These are phyloP conservation scores for Microplitis deprimator DNA, from an alignment of 2,888 invertebrate species.

Conservation along the genomic window DNA sequence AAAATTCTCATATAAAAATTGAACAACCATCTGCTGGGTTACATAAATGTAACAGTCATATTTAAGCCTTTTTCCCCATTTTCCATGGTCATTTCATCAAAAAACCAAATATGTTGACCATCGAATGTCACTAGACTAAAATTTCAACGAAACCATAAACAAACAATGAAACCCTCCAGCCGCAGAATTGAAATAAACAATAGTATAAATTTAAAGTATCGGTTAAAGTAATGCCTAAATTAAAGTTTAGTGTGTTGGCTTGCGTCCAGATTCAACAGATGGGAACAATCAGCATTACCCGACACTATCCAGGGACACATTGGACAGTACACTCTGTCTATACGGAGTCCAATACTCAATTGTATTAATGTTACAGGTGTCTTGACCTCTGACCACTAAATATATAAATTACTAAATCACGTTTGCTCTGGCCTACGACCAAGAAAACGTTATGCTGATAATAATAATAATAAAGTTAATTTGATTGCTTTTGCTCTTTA, in stretches of 20 bases:
- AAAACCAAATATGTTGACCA: no score
- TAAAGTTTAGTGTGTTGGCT: slow-evolving; percentile 28
- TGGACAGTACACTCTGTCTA: neutral
- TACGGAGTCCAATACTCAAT: slow-evolving; percentile 20
- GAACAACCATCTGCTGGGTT: neutral
- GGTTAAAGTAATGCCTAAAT: neutral
- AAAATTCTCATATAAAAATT: neutral
- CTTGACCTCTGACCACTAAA: neutral
- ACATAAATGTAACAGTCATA: no score
- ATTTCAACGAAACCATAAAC: no score
- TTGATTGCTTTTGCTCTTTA: neutral
- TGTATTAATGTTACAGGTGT: slow-evolving; percentile 2
- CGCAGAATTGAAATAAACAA: neutral
- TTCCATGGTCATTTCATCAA: no score
- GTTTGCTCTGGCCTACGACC: neutral
- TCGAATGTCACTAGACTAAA: no score
- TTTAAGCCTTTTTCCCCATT: no score
- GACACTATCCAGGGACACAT: slow-evolving; percentile 1
- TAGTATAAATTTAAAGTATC: neutral
- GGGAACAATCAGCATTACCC: slow-evolving; percentile 55
- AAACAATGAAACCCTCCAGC: no score
- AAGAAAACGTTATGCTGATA: neutral
- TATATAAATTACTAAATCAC: neutral
- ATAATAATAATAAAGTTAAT: slow-evolving; percentile 14
- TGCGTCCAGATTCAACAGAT: slow-evolving; percentile 63